phyloP scores from a whole-genome alignment of 2,888 invertebrate species.

The Ormyrus labotus region DNA sequence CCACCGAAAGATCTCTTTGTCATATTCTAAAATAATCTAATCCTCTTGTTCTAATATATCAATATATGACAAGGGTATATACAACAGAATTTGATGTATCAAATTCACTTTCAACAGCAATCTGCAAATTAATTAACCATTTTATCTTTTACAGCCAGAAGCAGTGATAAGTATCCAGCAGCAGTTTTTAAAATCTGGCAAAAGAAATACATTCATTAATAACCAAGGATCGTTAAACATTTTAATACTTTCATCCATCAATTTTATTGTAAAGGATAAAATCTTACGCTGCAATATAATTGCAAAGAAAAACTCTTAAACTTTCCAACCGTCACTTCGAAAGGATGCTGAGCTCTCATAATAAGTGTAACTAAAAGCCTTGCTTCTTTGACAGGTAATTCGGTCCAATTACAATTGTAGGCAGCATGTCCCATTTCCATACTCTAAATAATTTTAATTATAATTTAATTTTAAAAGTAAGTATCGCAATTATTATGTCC shows the following conservation, averaged over 20 bases:
- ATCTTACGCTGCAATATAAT: slow-evolving; percentile 63
- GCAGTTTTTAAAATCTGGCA: slow-evolving; percentile 55
- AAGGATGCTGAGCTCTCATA: slow-evolving; percentile 59
- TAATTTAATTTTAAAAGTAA: no score
- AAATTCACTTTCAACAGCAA: no score
- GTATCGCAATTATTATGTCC: no score
- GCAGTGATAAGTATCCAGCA: slow-evolving; percentile 53
- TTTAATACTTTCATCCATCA: no score
- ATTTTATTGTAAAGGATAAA: no score
- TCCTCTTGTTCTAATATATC: no score
- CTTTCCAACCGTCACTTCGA: slow-evolving; percentile 66
- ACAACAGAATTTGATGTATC: no score
- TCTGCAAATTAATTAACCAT: not conserved
- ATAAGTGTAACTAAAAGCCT: slow-evolving; percentile 62
- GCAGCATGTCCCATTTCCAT: slow-evolving; percentile 59
- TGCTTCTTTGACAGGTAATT: slow-evolving; percentile 56
- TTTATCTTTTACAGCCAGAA: slow-evolving; percentile 53
- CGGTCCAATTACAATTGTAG: slow-evolving; percentile 64
- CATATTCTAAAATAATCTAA: no score
- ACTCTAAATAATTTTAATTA: slow-evolving; percentile 57
- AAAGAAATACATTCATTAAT: not conserved
- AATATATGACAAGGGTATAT: no score
- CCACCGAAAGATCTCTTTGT: no score
- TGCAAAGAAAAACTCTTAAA: slow-evolving; percentile 64
- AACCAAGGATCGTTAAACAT: no score